Percentiles rank a stretch among this genome's conserved stretches.
phyloP scores from a whole-genome alignment of 1,140 invertebrate genomes.

The Lasioglossum baleicum region DNA sequence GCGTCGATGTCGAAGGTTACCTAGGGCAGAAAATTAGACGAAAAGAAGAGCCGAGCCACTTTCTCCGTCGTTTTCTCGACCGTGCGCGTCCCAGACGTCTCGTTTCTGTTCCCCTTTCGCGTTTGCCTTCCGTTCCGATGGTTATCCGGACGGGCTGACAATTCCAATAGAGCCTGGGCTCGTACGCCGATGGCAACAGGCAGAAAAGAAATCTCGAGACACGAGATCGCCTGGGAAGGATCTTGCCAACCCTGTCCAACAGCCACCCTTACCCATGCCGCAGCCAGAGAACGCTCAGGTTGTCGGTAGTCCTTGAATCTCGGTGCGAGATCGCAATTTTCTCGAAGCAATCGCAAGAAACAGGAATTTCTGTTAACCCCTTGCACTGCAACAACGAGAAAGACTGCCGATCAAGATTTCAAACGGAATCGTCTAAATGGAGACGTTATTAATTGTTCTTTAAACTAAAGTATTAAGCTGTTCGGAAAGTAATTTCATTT shows the following conservation, averaged over 20 bases:
- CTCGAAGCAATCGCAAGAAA: too few relatives aligned
- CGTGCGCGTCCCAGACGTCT: not conserved
- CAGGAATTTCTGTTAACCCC: too few relatives aligned
- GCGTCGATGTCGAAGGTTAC: conserved; percentile 85
- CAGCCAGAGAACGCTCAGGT: too few relatives aligned
- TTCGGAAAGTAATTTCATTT: too few relatives aligned
- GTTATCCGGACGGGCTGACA: conserved; percentile 60
- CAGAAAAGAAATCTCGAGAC: conserved; percentile 59
- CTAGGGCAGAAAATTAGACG: not conserved
- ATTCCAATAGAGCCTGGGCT: conserved; percentile 55
- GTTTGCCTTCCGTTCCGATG: conserved; percentile 52
- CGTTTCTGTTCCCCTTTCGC: conserved; percentile 43
- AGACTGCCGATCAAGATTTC: too few relatives aligned
- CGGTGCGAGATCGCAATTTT: too few relatives aligned
- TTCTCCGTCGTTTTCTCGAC: conserved; percentile 5
- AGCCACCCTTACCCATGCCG: conserved; percentile 22
- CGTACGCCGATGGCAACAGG: conserved; percentile 52
- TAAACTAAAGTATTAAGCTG: too few relatives aligned
- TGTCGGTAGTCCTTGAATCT: too few relatives aligned
- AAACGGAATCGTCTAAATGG: too few relatives aligned
- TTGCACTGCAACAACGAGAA: too few relatives aligned
- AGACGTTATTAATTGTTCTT: too few relatives aligned
- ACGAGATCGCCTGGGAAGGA: conserved; percentile 44
- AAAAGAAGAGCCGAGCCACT: not conserved
- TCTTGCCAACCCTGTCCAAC: conserved; percentile 35